A percentile compares a stretch with the other conserved stretches of the same genome.
These are phyloP conservation scores for Pangasius sanitwongsei DNA, from an alignment of 2,797 vertebrate genomes.

Conservation along the genomic window DNA sequence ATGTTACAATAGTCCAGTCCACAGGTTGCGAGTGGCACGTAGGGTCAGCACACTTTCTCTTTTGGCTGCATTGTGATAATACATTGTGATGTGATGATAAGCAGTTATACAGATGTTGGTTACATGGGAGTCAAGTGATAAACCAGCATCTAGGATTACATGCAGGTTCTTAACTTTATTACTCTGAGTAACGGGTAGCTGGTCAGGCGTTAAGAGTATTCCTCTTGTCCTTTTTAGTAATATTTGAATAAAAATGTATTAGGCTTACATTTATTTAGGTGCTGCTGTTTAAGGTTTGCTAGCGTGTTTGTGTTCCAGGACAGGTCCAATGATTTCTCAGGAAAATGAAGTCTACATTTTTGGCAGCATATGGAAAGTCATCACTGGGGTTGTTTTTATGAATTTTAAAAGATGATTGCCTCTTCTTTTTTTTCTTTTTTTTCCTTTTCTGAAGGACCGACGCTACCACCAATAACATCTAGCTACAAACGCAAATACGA, in stretches of 20 bases:
- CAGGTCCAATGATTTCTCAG: neutral
- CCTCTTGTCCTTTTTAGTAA: neutral
- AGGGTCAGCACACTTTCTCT: neutral
- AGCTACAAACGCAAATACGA: constrained; percentile 87
- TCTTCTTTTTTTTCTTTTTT: neutral
- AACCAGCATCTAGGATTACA: neutral
- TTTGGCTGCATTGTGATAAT: neutral
- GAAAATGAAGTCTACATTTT: neutral
- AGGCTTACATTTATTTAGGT: neutral
- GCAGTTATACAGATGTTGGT: neutral
- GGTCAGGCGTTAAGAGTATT: neutral
- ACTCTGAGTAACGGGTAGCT: neutral
- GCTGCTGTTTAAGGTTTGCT: neutral
- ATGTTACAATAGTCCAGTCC: neutral
- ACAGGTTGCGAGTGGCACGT: neutral
- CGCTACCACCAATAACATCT: constrained; percentile 80
- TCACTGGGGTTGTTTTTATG: neutral
- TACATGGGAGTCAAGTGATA: neutral
- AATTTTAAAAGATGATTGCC: neutral
- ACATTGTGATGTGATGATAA: neutral
- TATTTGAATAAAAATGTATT: neutral
- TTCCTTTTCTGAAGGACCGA: constrained; percentile 63
- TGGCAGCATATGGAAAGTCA: neutral
- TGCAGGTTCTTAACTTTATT: neutral
- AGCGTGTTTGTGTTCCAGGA: neutral